Conservation (phyloP, 2,797 vertebrate species). For the Knipowitschia caucasica region DNA sequence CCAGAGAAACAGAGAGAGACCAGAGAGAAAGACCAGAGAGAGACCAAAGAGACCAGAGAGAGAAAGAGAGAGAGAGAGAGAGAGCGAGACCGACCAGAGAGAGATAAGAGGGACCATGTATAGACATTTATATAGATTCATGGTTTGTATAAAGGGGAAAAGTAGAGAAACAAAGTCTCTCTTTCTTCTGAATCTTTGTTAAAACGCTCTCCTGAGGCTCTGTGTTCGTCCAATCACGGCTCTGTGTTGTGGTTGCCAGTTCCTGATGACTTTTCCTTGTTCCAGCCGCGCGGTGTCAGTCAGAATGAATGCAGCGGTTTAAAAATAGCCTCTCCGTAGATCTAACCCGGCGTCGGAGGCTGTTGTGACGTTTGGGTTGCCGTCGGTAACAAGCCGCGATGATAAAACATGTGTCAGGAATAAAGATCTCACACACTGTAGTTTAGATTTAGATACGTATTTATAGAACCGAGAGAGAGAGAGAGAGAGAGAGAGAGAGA, state of each 20-base stretch:
- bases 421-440: slow-evolving; percentile 30
- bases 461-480: too few relatives aligned
- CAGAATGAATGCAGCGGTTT: slow-evolving; percentile 23
- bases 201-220: background rate
- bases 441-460: too few relatives aligned
- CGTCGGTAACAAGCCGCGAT: slow-evolving; percentile 59
- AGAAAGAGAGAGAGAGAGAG: too few relatives aligned
- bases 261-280: slow-evolving; percentile 21
- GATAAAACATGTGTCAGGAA: slow-evolving; percentile 56
- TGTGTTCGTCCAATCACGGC: background rate
- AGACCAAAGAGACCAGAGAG: too few relatives aligned
- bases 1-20: too few relatives aligned
- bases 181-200: background rate
- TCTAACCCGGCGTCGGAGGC: slow-evolving; percentile 27
- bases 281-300: background rate
- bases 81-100: too few relatives aligned
- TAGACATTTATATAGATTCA: too few relatives aligned
- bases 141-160: too few relatives aligned
- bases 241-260: slow-evolving; percentile 11
- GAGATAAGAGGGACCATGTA: too few relatives aligned
- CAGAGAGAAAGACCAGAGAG: too few relatives aligned
- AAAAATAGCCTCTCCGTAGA: slow-evolving; percentile 46
- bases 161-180: too few relatives aligned
- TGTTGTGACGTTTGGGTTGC: slow-evolving; percentile 57
- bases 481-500: too few relatives aligned